phyloP scores from a whole-genome alignment of 2,888 invertebrate species.

The Troides helena region DNA sequence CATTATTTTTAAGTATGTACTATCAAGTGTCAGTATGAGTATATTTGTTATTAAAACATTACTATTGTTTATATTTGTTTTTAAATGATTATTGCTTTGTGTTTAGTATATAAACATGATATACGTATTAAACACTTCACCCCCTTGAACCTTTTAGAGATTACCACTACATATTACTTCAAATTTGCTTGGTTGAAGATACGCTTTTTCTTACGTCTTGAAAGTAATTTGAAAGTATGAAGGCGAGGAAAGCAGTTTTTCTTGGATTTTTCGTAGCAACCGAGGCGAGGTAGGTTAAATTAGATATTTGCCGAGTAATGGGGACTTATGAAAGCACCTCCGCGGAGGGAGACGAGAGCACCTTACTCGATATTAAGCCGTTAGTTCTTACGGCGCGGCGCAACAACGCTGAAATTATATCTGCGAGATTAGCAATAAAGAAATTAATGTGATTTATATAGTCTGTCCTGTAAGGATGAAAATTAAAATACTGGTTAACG shows the following conservation, averaged over 20 bases:
- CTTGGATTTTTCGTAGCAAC: slow-evolving; percentile 62
- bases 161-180: no score
- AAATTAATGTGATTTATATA: slow-evolving; percentile 6
- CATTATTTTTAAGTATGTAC: no score
- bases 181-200: not conserved
- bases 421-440: slow-evolving; percentile 18
- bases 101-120: no score
- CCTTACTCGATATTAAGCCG: slow-evolving; percentile 55
- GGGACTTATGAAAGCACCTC: slow-evolving; percentile 56
- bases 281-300: slow-evolving; percentile 55
- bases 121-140: no score
- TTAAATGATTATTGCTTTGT: no score
- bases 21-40: no score
- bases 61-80: no score
- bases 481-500: not conserved
- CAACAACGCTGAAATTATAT: slow-evolving; percentile 21
- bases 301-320: slow-evolving; percentile 64
- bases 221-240: slow-evolving; percentile 41
- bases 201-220: slow-evolving; percentile 35
- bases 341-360: slow-evolving; percentile 35
- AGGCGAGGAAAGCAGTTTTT: slow-evolving; percentile 52
- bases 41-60: no score
- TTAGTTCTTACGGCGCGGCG: slow-evolving; percentile 49
- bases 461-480: no score
- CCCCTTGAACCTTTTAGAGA: no score